phyloP scores from a whole-genome alignment of 2,888 invertebrate species.

The Tenthredo amoena region DNA sequence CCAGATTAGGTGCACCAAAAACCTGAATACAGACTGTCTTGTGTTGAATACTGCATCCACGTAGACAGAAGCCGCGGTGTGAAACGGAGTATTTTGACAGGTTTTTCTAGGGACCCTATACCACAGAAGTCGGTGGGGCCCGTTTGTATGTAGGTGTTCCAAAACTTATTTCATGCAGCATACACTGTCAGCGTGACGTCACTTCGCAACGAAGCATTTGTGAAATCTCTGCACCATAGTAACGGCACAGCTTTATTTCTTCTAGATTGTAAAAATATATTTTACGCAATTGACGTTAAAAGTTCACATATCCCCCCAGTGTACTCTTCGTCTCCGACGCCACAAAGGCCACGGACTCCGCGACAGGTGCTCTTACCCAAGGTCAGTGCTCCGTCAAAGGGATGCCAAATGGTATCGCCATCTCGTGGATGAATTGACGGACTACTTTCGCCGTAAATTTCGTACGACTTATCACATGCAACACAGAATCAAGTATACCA shows the following conservation, averaged over 20 bases:
- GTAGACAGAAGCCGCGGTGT: not conserved
- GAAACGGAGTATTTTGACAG: not conserved
- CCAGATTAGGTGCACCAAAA: not conserved
- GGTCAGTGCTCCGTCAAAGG: no score
- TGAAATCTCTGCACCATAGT: constrained; percentile 97
- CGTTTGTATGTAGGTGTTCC: no score
- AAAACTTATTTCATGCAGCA: no score
- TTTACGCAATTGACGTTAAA: not conserved
- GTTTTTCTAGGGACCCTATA: constrained; percentile 7
- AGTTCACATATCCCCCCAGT: no score
- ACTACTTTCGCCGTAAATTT: no score
- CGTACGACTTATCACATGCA: not conserved
- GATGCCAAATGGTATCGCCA: no score
- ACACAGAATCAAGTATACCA: not conserved
- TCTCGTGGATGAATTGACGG: no score
- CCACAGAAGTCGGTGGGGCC: no score
- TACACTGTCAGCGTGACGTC: no score
- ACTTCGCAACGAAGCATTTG: constrained; percentile 82
- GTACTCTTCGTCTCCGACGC: no score
- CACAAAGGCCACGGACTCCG: no score
- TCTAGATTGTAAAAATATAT: constrained; percentile 55
- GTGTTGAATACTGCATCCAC: not conserved
- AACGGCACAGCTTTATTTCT: constrained; percentile 82
- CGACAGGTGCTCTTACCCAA: no score
- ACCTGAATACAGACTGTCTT: not conserved